A percentile compares a stretch with the other conserved stretches of the same genome.
Conservation (phyloP, 2,113 vertebrate genomes). For the Spilogale gracilis region DNA sequence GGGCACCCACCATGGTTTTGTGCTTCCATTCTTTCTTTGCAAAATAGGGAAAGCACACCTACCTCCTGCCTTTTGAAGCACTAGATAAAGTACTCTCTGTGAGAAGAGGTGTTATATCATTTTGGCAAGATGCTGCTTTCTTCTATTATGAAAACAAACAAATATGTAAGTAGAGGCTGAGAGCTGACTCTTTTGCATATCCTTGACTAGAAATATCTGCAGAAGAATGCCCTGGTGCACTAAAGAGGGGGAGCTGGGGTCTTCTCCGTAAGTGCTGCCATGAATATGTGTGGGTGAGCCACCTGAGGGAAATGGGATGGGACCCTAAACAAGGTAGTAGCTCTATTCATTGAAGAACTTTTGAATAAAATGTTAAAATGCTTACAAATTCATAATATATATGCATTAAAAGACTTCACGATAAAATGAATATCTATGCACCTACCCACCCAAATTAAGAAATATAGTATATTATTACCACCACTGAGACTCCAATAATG, state of each 20-base stretch:
- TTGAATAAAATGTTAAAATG: slow-evolving; percentile 17
- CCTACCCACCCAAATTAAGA: neutral
- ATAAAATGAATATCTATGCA: neutral
- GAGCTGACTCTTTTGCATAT: neutral
- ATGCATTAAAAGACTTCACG: neutral
- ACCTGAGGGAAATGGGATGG: neutral
- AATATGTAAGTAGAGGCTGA: neutral
- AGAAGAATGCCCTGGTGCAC: neutral
- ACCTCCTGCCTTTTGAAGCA: neutral
- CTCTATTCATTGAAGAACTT: neutral
- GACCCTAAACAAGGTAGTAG: neutral
- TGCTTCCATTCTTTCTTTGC: neutral
- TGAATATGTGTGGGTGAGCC: neutral
- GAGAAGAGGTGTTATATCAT: neutral
- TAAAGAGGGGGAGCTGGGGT: neutral
- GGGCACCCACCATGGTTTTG: neutral
- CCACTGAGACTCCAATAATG: neutral
- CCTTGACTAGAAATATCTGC: neutral
- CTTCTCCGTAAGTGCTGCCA: neutral
- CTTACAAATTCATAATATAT: neutral
- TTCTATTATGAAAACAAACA: neutral
- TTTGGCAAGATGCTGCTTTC: neutral
- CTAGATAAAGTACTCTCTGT: neutral
- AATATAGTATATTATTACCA: neutral
- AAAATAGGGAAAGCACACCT: neutral